phyloP scores from a whole-genome alignment of 2,888 invertebrate species.

The Hirtodrosophila confusa region DNA sequence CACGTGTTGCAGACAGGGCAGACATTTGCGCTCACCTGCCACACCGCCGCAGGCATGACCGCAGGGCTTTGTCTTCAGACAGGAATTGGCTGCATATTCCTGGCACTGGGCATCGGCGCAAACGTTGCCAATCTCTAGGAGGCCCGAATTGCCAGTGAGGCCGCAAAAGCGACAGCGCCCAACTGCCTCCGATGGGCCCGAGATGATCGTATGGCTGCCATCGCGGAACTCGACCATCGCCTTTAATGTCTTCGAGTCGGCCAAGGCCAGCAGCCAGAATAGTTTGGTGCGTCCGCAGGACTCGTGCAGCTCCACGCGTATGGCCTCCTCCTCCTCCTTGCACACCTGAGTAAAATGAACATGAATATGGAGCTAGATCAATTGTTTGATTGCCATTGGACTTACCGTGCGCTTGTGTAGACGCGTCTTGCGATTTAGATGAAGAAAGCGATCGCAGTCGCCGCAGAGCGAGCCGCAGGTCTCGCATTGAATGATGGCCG shows the following conservation, averaged over 20 bases:
- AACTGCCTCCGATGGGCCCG: conserved; percentile 84
- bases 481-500: conserved; percentile 96
- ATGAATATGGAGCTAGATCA: too few species aligned
- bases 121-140: conserved; percentile 95
- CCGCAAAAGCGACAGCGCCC: conserved; percentile 97
- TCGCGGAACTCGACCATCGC: conserved; percentile 95
- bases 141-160: conserved; percentile 91
- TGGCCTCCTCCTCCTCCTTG: conserved; percentile 98
- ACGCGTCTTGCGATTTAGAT: conserved; percentile 94
- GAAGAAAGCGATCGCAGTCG: conserved; percentile 97
- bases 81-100: conserved; percentile 88
- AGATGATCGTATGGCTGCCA: conserved; percentile 86
- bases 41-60: conserved; percentile 98
- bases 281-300: conserved; percentile 97
- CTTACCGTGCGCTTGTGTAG: conserved; percentile 89
- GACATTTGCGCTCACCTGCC: conserved; percentile 91
- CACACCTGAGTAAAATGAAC: conserved; percentile 85
- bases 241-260: conserved; percentile 96
- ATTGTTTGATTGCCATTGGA: background rate
- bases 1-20: conserved; percentile 95
- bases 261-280: conserved; percentile 96
- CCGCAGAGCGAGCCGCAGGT: conserved; percentile 96
- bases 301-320: conserved; percentile 98
- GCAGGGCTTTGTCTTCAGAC: conserved; percentile 92
- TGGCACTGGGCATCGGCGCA: conserved; percentile 97